These are phyloP conservation scores for Lasioglossum vierecki DNA, from an alignment of 2,888 invertebrate genomes.

Conservation along the genomic window DNA sequence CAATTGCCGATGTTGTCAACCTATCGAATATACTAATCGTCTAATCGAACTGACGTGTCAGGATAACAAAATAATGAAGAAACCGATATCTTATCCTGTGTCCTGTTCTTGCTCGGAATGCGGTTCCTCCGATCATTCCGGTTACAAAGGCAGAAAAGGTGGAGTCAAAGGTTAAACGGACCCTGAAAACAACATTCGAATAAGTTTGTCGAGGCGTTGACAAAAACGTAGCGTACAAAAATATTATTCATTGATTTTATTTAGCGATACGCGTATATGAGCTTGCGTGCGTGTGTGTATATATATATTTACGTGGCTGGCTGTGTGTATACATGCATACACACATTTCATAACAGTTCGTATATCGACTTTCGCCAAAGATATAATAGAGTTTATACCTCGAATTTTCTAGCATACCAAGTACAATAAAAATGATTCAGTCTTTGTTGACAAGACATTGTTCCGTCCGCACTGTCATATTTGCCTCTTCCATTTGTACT, in stretches of 20 bases:
- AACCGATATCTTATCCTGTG: slow-evolving; percentile 78
- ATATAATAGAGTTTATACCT: slow-evolving; percentile 31
- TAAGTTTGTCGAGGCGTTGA: background rate
- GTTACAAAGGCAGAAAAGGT: slow-evolving; percentile 19
- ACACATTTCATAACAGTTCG: slow-evolving; percentile 44
- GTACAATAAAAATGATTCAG: slow-evolving; percentile 78
- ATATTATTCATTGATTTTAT: slow-evolving; percentile 56
- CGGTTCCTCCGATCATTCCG: background rate
- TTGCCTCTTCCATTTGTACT: slow-evolving; percentile 26
- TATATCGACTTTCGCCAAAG: slow-evolving; percentile 38
- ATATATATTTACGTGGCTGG: background rate
- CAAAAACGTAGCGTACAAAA: slow-evolving; percentile 31
- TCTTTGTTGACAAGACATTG: slow-evolving; percentile 69
- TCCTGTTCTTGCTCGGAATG: slow-evolving; percentile 79
- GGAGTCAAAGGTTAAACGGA: slow-evolving; percentile 40
- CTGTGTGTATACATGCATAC: slow-evolving; percentile 2
- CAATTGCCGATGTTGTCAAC: slow-evolving; percentile 80
- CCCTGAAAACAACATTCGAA: background rate
- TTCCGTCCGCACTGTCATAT: slow-evolving; percentile 16
- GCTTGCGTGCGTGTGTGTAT: background rate
- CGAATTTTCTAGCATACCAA: slow-evolving; percentile 60
- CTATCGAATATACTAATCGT: slow-evolving; percentile 79
- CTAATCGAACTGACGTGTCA: slow-evolving; percentile 84
- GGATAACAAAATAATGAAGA: slow-evolving; percentile 81
- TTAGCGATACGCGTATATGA: slow-evolving; percentile 21